A percentile compares a stretch with the other conserved stretches of the same genome.
Evolutionary conservation across 2,113 vertebrate genomes (phyloP).

Genomic region (Neogale vison): DNA sequence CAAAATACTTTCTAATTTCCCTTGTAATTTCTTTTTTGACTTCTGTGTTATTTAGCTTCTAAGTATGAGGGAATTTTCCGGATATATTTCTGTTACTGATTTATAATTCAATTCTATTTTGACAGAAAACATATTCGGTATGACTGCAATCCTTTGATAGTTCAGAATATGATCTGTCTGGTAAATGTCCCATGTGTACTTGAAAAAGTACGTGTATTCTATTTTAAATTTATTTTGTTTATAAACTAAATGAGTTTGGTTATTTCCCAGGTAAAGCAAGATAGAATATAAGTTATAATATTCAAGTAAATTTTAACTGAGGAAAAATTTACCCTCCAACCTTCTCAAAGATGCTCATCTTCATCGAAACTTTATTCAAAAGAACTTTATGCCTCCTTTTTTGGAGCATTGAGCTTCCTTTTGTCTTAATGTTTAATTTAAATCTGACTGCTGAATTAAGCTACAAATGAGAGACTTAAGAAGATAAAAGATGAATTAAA

Average conservation of each 20-base stretch:
- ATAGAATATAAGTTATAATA: background rate
- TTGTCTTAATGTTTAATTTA: background rate
- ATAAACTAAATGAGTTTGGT: background rate
- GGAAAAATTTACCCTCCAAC: background rate
- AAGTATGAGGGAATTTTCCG: background rate
- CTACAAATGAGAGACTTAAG: background rate
- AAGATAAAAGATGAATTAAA: background rate
- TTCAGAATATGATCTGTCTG: background rate
- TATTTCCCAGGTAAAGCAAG: background rate
- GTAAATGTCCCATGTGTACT: background rate
- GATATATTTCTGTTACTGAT: background rate
- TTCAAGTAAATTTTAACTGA: background rate
- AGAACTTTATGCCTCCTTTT: background rate
- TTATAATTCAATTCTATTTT: background rate
- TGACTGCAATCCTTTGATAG: background rate
- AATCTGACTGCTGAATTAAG: background rate
- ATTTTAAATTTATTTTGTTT: background rate
- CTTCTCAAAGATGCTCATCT: background rate
- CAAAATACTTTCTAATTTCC: background rate
- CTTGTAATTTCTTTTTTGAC: background rate
- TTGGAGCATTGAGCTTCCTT: background rate
- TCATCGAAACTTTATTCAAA: background rate
- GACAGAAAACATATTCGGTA: background rate
- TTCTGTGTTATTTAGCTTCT: background rate
- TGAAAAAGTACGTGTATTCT: background rate